Conservation (phyloP, 2,888 invertebrate genomes). For the Heliconius erato region DNA sequence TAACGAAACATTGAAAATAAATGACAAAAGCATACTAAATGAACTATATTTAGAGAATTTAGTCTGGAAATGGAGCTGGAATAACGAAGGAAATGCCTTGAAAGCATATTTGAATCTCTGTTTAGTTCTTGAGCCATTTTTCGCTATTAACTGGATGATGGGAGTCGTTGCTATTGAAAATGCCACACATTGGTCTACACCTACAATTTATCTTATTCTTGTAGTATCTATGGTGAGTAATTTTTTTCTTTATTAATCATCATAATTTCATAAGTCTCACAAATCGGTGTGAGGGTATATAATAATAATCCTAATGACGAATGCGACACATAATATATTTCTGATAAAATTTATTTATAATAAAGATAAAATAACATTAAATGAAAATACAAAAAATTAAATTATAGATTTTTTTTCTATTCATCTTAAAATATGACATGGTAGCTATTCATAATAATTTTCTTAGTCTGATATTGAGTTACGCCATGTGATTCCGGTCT, state of each 20-base stretch:
- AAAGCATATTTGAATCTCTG: conserved; percentile 87
- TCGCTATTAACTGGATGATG: conserved; percentile 91
- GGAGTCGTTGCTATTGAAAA: conserved; percentile 91
- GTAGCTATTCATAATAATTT: too few species aligned
- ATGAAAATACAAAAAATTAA: too few species aligned
- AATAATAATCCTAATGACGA: too few species aligned
- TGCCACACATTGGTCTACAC: conserved; percentile 86
- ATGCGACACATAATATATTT: too few species aligned
- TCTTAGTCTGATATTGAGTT: too few species aligned
- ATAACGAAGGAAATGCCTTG: conserved; percentile 84
- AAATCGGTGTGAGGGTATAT: background rate
- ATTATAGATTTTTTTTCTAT: too few species aligned
- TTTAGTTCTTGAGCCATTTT: conserved; percentile 89
- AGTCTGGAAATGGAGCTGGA: conserved; percentile 80
- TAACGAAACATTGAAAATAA: conserved; percentile 53
- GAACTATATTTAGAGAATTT: conserved; percentile 80
- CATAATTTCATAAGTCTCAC: background rate
- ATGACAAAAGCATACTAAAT: conserved; percentile 73
- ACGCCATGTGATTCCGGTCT: too few species aligned
- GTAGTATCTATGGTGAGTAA: conserved; percentile 85
- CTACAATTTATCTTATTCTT: conserved; percentile 85
- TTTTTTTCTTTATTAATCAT: background rate
- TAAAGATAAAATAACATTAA: too few species aligned
- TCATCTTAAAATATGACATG: too few species aligned
- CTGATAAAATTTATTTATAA: too few species aligned